phyloP scores from a whole-genome alignment of 2,888 invertebrate species.

The Psylliodes chrysocephalus region DNA sequence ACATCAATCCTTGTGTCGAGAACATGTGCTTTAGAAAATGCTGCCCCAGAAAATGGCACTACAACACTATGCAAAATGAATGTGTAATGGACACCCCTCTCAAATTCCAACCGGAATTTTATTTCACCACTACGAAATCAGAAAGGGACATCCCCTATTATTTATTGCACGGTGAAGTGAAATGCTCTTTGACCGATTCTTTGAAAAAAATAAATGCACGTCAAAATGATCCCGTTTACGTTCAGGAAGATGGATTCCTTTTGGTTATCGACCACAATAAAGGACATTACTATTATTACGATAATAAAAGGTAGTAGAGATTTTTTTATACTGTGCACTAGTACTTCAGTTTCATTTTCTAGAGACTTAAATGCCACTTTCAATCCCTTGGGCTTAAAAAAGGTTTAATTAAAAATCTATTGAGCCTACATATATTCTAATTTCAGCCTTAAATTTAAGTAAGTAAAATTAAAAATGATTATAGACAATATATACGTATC shows the following conservation, averaged over 20 bases:
- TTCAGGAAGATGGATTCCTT: slow-evolving; percentile 36
- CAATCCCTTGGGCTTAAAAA: too few species aligned
- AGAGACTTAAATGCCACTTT: too few species aligned
- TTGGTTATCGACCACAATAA: not conserved
- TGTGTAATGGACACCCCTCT: slow-evolving; percentile 15
- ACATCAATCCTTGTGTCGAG: slow-evolving; percentile 39
- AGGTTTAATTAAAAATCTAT: too few species aligned
- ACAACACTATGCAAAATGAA: slow-evolving; percentile 23
- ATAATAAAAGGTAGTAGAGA: slow-evolving; percentile 32
- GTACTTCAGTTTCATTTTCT: too few species aligned
- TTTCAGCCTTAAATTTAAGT: too few species aligned
- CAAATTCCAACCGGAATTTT: slow-evolving; percentile 26
- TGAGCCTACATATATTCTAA: too few species aligned
- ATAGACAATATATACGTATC: too few species aligned
- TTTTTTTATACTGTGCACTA: too few species aligned
- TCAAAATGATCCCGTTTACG: slow-evolving; percentile 5
- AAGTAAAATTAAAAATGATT: too few species aligned
- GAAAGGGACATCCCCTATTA: slow-evolving; percentile 15
- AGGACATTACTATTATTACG: slow-evolving; percentile 3
- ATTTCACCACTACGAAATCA: slow-evolving; percentile 1
- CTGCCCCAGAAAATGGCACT: slow-evolving; percentile 36
- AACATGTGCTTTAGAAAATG: slow-evolving; percentile 42
- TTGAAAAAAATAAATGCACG: slow-evolving; percentile 14
- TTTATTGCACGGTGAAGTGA: slow-evolving; percentile 20
- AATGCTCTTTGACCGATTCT: slow-evolving; percentile 29